phyloP scores from a whole-genome alignment of 2,113 vertebrate genomes.

The Hylia prasina region DNA sequence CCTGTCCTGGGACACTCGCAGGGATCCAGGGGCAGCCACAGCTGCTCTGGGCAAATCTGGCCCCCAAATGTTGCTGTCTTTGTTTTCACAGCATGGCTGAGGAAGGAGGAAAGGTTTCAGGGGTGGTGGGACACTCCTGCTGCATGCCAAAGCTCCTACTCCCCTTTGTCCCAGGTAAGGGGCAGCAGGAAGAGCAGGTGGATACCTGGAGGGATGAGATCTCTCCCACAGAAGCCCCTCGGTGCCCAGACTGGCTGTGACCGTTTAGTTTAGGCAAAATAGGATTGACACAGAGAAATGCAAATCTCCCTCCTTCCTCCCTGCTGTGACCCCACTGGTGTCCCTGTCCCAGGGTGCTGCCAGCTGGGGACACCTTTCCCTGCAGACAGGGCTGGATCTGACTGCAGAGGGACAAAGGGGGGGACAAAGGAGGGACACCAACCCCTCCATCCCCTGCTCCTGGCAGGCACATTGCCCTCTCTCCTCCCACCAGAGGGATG shows the following conservation, averaged over 20 bases:
- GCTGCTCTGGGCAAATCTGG: not conserved
- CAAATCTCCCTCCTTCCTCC: not conserved
- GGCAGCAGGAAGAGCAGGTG: not conserved
- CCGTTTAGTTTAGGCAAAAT: not conserved
- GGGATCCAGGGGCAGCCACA: not conserved
- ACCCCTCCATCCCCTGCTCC: not conserved
- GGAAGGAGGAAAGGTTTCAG: not conserved
- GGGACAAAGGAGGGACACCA: not conserved
- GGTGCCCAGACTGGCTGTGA: not conserved
- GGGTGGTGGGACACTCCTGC: not conserved
- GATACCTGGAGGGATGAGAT: not conserved
- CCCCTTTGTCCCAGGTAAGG: fast-evolving
- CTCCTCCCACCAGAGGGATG: not conserved
- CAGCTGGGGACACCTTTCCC: not conserved
- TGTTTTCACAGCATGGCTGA: not conserved
- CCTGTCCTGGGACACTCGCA: not conserved
- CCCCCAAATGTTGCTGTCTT: not conserved
- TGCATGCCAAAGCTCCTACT: fast-evolving
- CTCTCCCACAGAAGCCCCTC: not conserved
- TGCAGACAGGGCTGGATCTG: not conserved
- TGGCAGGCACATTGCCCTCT: too few species aligned
- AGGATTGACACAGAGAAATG: not conserved
- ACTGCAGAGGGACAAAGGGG: not conserved
- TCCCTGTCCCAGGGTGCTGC: not conserved
- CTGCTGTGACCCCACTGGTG: not conserved